phyloP scores from a whole-genome alignment of 2,888 invertebrate species.

The Stegana nigrithorax region DNA sequence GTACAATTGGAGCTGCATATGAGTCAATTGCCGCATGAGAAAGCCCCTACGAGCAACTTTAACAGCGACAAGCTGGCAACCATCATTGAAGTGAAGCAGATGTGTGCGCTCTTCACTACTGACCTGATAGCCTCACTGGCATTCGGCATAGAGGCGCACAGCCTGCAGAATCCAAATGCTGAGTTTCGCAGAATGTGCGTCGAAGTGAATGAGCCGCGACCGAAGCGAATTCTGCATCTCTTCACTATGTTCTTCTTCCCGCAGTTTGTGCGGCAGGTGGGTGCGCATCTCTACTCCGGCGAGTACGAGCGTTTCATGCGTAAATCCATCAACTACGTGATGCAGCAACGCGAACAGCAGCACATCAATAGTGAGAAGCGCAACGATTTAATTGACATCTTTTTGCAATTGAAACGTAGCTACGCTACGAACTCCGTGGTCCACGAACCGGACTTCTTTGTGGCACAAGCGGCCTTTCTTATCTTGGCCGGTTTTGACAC shows the following conservation, averaged over 20 bases:
- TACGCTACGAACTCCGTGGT: conserved; percentile 40
- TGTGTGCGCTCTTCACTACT: conserved; percentile 62
- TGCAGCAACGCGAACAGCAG: conserved; percentile 60
- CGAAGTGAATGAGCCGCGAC: conserved; percentile 63
- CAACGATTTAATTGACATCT: conserved; percentile 70
- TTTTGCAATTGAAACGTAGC: conserved; percentile 66
- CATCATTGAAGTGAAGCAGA: conserved; percentile 52
- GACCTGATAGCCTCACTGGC: conserved; percentile 69
- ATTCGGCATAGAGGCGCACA: conserved; percentile 68
- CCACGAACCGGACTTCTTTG: conserved; percentile 52
- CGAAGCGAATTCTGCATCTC: conserved; percentile 62
- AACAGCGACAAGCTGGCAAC: conserved; percentile 25
- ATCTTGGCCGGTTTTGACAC: conserved; percentile 64
- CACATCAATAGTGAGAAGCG: conserved; percentile 59
- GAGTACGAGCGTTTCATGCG: conserved; percentile 65
- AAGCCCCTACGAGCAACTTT: neutral
- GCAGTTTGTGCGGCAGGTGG: conserved; percentile 47
- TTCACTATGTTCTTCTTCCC: conserved; percentile 68
- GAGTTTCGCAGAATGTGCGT: conserved; percentile 66
- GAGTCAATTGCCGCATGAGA: conserved; percentile 32
- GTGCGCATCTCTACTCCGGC: conserved; percentile 54
- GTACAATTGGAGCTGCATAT: conserved; percentile 53
- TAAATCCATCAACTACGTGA: conserved; percentile 64
- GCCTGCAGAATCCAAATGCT: conserved; percentile 65
- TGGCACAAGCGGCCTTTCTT: conserved; percentile 62